A percentile compares a stretch with the other conserved stretches of the same genome.
These are phyloP conservation scores for Zaprionus lineosus DNA, from an alignment of 2,888 invertebrate genomes.

Conservation along the genomic window DNA sequence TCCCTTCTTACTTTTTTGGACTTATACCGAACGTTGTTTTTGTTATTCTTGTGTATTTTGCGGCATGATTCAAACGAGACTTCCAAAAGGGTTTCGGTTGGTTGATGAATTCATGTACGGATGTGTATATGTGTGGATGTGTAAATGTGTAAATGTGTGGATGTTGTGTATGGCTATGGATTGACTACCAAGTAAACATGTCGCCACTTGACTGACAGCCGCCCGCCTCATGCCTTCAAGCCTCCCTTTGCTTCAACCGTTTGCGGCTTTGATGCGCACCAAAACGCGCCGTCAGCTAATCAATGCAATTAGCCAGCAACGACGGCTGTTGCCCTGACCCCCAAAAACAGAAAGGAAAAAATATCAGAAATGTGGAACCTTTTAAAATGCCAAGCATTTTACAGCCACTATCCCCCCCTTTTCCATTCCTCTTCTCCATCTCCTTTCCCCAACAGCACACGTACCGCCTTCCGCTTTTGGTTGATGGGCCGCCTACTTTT, in stretches of 20 bases:
- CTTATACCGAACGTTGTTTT: constrained; percentile 2
- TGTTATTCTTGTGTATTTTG: constrained; percentile 55
- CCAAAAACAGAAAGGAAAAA: constrained; percentile 34
- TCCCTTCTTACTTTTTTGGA: not conserved
- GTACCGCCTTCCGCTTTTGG: not conserved
- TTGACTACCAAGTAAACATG: constrained; percentile 69
- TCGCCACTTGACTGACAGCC: constrained; percentile 76
- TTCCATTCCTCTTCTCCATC: too few relatives aligned
- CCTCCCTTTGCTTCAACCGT: not conserved
- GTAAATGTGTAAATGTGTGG: constrained; percentile 22
- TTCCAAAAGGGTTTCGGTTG: constrained; percentile 61
- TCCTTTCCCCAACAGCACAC: not conserved
- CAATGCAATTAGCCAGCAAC: constrained; percentile 75
- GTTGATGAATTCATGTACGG: constrained; percentile 4
- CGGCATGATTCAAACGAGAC: constrained; percentile 62
- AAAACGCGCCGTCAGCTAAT: constrained; percentile 75
- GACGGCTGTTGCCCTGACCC: constrained; percentile 44
- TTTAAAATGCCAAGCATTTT: constrained; percentile 80
- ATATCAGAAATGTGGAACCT: constrained; percentile 71
- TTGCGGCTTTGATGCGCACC: constrained; percentile 66
- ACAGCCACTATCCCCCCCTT: constrained; percentile 33
- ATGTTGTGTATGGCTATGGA: constrained; percentile 38
- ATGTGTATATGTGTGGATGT: constrained; percentile 28
- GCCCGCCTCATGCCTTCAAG: constrained; percentile 47
- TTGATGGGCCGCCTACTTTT: constrained; percentile 32